These are phyloP conservation scores for Penaeus chinensis DNA, from an alignment of 1,140 invertebrate species.

Conservation along the genomic window DNA sequence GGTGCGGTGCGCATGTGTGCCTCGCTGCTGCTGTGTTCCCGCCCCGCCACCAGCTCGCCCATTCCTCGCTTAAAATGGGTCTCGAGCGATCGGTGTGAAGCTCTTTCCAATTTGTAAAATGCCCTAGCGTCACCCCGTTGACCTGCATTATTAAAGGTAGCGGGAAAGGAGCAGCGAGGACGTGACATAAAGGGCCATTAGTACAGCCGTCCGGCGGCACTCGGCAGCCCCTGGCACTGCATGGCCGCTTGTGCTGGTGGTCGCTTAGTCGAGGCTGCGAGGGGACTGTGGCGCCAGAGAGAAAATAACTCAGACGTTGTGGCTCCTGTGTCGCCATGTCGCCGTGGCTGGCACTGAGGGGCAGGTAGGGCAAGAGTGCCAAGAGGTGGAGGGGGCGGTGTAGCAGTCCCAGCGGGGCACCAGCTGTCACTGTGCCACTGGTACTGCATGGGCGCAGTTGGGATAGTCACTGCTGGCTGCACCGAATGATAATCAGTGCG, in stretches of 20 bases:
- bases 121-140: not conserved
- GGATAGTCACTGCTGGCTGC: no score
- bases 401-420: no score
- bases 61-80: no score
- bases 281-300: slow-evolving; percentile 27
- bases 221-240: slow-evolving; percentile 9
- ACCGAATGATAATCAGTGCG: no score
- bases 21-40: not conserved
- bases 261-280: slow-evolving; percentile 23
- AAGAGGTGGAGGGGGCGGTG: slow-evolving; percentile 2
- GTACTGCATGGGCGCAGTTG: no score
- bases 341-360: slow-evolving; percentile 27
- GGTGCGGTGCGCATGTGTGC: slow-evolving; percentile 31
- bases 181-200: not conserved
- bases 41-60: not conserved
- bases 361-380: slow-evolving; percentile 25
- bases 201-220: not conserved
- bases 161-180: not conserved
- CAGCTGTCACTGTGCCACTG: no score
- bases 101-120: not conserved
- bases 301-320: slow-evolving; percentile 29
- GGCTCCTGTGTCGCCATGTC: slow-evolving; percentile 10
- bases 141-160: no score
- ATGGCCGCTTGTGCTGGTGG: slow-evolving; percentile 30
- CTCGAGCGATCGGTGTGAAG: not conserved